Percentiles rank a stretch among this genome's conserved stretches.
phyloP scores from a whole-genome alignment of 2,113 vertebrate species.

The Steatornis caripensis region DNA sequence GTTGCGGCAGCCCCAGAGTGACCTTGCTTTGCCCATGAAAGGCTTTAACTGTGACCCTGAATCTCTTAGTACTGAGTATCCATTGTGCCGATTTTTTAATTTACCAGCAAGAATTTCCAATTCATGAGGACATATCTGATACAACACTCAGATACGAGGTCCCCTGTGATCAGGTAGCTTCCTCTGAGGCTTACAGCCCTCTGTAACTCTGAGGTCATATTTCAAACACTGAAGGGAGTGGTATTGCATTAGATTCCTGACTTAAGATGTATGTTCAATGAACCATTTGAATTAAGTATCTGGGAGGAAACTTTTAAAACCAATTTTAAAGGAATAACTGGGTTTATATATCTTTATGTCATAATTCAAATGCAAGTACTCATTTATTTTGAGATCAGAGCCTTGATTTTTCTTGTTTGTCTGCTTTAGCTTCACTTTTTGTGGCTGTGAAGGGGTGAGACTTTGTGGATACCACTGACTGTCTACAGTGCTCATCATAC shows the following conservation, averaged over 20 bases:
- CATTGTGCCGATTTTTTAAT: background rate
- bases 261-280: background rate
- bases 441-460: background rate
- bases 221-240: background rate
- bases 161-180: background rate
- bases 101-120: background rate
- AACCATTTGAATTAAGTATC: background rate
- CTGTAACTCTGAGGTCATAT: background rate
- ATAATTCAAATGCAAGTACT: background rate
- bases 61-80: background rate
- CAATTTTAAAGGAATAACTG: background rate
- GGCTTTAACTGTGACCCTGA: background rate
- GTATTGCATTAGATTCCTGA: background rate
- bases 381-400: background rate
- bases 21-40: background rate
- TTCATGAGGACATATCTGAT: background rate
- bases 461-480: background rate
- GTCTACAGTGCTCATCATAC: accelerated
- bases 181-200: background rate
- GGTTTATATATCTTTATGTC: background rate
- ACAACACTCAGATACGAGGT: background rate
- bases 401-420: background rate
- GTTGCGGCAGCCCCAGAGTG: background rate
- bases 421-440: background rate
- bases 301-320: background rate